Percentiles rank a stretch among this genome's conserved stretches.
These are phyloP conservation scores for Archivesica marissinica DNA, from an alignment of 1,140 invertebrate genomes.

Conservation along the genomic window DNA sequence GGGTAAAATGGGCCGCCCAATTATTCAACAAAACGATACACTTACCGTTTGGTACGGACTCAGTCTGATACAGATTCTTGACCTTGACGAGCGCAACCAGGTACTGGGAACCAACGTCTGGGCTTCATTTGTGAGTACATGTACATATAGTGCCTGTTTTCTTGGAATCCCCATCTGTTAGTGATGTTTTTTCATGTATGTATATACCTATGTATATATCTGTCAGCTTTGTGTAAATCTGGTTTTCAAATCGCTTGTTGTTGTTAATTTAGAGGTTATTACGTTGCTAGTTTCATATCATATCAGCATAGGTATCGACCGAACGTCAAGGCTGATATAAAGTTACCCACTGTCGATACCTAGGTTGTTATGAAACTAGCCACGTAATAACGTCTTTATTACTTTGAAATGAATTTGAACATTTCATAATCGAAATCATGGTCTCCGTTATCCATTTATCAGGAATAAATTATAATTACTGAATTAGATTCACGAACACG, in stretches of 20 bases:
- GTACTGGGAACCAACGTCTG: constrained; percentile 83
- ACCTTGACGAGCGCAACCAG: constrained; percentile 84
- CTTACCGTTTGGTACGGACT: constrained; percentile 82
- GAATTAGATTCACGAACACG: no score
- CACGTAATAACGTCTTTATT: no score
- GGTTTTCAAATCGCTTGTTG: background rate
- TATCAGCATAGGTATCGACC: no score
- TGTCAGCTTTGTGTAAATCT: background rate
- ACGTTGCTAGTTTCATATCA: no score
- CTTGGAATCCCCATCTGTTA: background rate
- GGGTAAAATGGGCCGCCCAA: constrained; percentile 83
- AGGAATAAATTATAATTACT: no score
- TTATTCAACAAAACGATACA: constrained; percentile 80
- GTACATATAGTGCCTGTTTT: background rate
- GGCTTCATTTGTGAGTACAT: constrained; percentile 81
- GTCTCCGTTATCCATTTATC: no score
- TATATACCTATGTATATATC: background rate
- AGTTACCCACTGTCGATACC: no score
- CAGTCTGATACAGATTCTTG: constrained; percentile 83
- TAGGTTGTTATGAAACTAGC: no score
- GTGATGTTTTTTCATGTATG: background rate
- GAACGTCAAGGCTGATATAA: no score
- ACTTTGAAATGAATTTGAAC: no score
- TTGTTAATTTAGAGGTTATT: no score
- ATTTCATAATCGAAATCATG: no score